Evolutionary conservation across 2,113 vertebrate species (phyloP).

Genomic region (Megaceryle torquata): DNA sequence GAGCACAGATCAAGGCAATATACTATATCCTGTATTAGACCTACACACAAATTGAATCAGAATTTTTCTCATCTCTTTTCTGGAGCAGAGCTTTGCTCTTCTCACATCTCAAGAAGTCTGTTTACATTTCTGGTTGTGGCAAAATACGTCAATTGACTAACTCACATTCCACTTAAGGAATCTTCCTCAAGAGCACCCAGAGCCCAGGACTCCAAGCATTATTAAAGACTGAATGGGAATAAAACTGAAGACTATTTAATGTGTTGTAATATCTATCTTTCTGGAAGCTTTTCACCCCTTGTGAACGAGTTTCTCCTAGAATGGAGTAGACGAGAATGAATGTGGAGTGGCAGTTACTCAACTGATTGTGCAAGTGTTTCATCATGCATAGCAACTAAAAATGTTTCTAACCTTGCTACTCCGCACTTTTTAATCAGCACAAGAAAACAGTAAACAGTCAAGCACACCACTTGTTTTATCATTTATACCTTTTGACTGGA

Average conservation of each 20-base stretch:
- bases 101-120: background rate
- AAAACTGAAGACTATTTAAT: background rate
- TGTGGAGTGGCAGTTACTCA: background rate
- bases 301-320: background rate
- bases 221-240: background rate
- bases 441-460: background rate
- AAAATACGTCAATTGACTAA: background rate
- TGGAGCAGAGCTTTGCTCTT: background rate
- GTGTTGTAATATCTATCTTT: background rate
- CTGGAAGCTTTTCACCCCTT: background rate
- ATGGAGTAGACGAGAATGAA: background rate
- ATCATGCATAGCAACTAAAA: background rate
- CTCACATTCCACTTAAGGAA: background rate
- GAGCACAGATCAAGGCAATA: background rate
- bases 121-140: background rate
- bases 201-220: background rate
- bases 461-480: background rate
- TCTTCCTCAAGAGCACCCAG: background rate
- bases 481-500: slow-evolving; percentile 91
- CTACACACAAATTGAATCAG: background rate
- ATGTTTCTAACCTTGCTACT: background rate
- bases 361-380: background rate
- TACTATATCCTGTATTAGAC: background rate
- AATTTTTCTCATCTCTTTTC: background rate
- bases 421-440: background rate